These are phyloP conservation scores for Maniola jurtina DNA, from an alignment of 1,140 invertebrate genomes.

Conservation along the genomic window DNA sequence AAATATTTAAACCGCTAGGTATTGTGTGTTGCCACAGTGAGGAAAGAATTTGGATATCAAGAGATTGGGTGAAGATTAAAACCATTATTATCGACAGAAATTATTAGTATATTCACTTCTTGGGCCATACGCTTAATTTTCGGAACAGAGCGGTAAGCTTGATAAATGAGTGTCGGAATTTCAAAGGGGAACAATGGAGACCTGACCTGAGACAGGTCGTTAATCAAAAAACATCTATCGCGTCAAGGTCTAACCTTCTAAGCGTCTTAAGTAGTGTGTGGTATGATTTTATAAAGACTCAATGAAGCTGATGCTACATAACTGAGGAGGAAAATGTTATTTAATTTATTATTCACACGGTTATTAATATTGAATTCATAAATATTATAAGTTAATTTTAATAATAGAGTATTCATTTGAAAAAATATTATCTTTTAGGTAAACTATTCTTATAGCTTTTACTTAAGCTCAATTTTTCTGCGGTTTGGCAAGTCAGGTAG, in stretches of 20 bases:
- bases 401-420: too few relatives aligned
- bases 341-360: not conserved
- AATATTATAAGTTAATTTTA: too few relatives aligned
- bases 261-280: slow-evolving; percentile 12
- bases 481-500: too few relatives aligned
- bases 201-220: slow-evolving; percentile 64
- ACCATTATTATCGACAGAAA: slow-evolving; percentile 30
- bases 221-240: slow-evolving; percentile 68
- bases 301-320: slow-evolving; percentile 3
- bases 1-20: too few relatives aligned
- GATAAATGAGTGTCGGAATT: slow-evolving; percentile 74
- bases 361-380: not conserved
- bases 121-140: slow-evolving; percentile 58
- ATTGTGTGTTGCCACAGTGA: too few relatives aligned
- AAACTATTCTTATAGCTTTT: too few relatives aligned
- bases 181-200: slow-evolving; percentile 71
- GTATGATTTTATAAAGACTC: slow-evolving; percentile 13
- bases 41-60: too few relatives aligned
- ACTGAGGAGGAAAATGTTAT: not conserved
- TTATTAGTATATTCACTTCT: slow-evolving; percentile 13
- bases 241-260: slow-evolving; percentile 43
- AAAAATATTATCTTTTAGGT: too few relatives aligned
- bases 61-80: not conserved
- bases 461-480: too few relatives aligned
- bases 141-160: slow-evolving; percentile 67